Conservation (phyloP, 1,140 invertebrate genomes). For the Pseudoatta argentina region DNA sequence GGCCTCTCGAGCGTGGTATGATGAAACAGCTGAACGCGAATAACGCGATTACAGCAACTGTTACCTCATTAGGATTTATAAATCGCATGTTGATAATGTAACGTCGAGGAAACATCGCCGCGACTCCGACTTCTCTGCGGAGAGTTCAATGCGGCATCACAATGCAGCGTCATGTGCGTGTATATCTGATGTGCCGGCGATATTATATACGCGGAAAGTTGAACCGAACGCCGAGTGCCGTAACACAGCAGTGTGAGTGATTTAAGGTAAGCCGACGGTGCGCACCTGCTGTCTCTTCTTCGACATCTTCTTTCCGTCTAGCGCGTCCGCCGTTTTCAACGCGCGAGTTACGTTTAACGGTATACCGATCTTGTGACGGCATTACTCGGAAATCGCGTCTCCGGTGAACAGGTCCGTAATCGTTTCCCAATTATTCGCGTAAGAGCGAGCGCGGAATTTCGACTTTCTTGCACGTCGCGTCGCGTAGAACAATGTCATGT, state of each 20-base stretch:
- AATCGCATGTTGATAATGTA: slow-evolving; percentile 25
- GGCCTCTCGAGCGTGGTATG: background rate
- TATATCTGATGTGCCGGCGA: slow-evolving; percentile 31
- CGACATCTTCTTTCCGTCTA: slow-evolving; percentile 53
- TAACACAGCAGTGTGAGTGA: slow-evolving; percentile 49
- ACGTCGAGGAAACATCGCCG: slow-evolving; percentile 3
- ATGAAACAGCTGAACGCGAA: background rate
- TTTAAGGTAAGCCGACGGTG: slow-evolving; percentile 46
- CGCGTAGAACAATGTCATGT: background rate
- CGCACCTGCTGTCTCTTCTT: slow-evolving; percentile 48
- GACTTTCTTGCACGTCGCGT: slow-evolving; percentile 40
- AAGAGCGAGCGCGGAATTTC: slow-evolving; percentile 62
- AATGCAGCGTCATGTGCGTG: slow-evolving; percentile 49
- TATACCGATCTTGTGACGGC: slow-evolving; percentile 60
- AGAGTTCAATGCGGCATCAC: slow-evolving; percentile 54
- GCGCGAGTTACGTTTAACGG: slow-evolving; percentile 62
- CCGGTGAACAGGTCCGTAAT: slow-evolving; percentile 26
- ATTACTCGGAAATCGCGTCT: slow-evolving; percentile 63
- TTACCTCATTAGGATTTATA: slow-evolving; percentile 53
- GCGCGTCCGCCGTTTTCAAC: slow-evolving; percentile 40
- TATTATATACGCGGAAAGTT: slow-evolving; percentile 31
- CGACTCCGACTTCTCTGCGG: slow-evolving; percentile 4
- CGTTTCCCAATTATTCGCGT: slow-evolving; percentile 59
- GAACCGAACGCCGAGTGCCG: slow-evolving; percentile 1
- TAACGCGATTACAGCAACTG: slow-evolving; percentile 46